Percentiles rank a stretch among this genome's conserved stretches.
Conservation (phyloP, 2,113 vertebrate species). For the Sinocyclocheilus rhinocerous region DNA sequence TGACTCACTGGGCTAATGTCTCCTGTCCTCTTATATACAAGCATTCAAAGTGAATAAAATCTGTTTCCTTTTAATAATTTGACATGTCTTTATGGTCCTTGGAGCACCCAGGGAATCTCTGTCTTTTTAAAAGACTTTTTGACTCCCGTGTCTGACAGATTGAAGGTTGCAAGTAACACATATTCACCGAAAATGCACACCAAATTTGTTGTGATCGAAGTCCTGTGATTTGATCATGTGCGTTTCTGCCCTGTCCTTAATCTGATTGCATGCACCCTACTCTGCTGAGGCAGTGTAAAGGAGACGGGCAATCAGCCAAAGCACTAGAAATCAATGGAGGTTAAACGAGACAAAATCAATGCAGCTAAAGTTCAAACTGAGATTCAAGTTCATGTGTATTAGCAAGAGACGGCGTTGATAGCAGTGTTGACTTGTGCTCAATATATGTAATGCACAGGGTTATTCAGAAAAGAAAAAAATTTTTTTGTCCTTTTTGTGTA, state of each 20-base stretch:
- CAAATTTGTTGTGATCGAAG: slow-evolving; percentile 26
- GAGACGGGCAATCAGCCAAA: slow-evolving; percentile 50
- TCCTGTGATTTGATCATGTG: slow-evolving; percentile 15
- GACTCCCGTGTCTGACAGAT: slow-evolving; percentile 60
- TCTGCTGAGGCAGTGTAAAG: slow-evolving; percentile 44
- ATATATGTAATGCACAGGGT: background rate
- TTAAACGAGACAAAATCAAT: slow-evolving; percentile 59
- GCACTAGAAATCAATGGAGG: slow-evolving; percentile 59
- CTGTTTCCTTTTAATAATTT: slow-evolving; percentile 73
- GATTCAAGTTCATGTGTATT: slow-evolving; percentile 67
- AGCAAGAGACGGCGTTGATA: background rate
- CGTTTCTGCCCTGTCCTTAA: slow-evolving; percentile 38
- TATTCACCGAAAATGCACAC: slow-evolving; percentile 21
- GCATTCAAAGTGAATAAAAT: slow-evolving; percentile 83
- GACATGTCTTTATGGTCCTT: slow-evolving; percentile 26
- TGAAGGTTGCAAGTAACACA: slow-evolving; percentile 32
- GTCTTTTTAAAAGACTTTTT: slow-evolving; percentile 59
- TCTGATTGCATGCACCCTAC: slow-evolving; percentile 49
- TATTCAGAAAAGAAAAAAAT: background rate
- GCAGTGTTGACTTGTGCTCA: background rate
- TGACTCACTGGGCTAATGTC: slow-evolving; percentile 77
- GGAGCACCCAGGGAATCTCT: background rate
- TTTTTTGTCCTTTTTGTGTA: too few relatives aligned
- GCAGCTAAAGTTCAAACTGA: slow-evolving; percentile 51
- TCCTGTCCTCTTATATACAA: slow-evolving; percentile 70